Percentiles rank a stretch among this genome's conserved stretches.
phyloP scores from a whole-genome alignment of 1,140 invertebrate species.

The Bursaphelenchus mucronatus region DNA sequence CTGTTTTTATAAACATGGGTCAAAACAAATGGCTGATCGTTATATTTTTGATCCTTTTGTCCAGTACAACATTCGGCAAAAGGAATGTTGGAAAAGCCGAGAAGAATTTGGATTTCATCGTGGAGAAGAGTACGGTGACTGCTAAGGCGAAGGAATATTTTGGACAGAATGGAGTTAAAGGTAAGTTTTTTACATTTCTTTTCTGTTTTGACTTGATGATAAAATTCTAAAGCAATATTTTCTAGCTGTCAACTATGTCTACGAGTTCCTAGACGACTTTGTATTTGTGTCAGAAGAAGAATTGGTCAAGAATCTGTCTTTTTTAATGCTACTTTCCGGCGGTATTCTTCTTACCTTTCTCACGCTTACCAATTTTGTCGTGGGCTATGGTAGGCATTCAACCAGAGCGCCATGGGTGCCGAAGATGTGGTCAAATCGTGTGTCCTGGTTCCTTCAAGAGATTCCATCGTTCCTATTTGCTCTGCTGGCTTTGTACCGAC shows the following conservation, averaged over 20 bases:
- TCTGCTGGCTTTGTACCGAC: constrained; percentile 26
- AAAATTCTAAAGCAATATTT: no score
- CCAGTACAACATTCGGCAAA: no score
- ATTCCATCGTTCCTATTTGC: constrained; percentile 36
- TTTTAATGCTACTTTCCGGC: constrained; percentile 34
- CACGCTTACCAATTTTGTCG: constrained; percentile 27
- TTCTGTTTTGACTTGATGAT: no score
- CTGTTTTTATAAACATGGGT: no score
- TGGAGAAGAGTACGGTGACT: no score
- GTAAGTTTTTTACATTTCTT: no score
- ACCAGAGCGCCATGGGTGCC: constrained; percentile 15
- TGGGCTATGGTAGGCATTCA: constrained; percentile 35
- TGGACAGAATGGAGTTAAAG: no score
- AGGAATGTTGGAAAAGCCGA: no score
- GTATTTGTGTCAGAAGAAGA: constrained; percentile 9
- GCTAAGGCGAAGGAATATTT: no score
- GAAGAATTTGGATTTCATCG: no score
- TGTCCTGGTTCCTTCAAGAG: constrained; percentile 38
- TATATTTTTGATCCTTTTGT: no score
- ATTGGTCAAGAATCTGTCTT: constrained; percentile 20
- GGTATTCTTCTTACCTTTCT: constrained; percentile 26
- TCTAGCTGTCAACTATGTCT: not conserved
- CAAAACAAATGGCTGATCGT: no score
- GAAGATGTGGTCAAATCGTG: constrained; percentile 29
- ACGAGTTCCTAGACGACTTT: not conserved